Base-by-base conservation (phyloP, 1,140 invertebrate genomes). In the Caerostris darwini region DNA sequence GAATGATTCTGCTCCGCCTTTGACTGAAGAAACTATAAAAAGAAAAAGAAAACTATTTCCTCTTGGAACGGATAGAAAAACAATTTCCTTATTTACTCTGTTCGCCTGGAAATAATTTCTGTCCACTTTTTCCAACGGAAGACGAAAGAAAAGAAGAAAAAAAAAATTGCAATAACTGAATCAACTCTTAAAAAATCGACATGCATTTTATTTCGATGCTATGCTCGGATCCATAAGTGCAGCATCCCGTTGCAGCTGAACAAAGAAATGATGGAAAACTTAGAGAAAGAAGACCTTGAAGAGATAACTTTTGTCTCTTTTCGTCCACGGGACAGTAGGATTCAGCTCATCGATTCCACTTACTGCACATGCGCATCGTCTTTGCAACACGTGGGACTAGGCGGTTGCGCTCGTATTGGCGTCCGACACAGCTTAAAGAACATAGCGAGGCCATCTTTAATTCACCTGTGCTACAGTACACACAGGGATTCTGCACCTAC, bases 351-450 rank as follows among this genome's bases (percentile, higher is more conserved):
- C 92, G 92, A 94, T 94, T 61, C 57, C 10, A n/a, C 12, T 3
- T 19, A 19, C 5, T 54, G 85, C 67, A 67, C 92, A 81, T 89
- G 86, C 83, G 34, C 92, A 17, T 5, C 8, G 77, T 34, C 90
- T 85, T 92, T 77, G 90, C 92, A 94, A 94, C 92, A 94, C 92
- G 92, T 94, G 92, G 92, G 92, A 88, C 92, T 82, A 61, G 61
- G 50, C 59, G 64, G 91, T 17, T 77, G n/a, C 10, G 53, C 17
- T 56, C 34, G 69, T 57, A 81, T 81, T 85, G 90, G 53, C 69
- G 50, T 69, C 56, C 90, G 50, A 50, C 57, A 88, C 19, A 82
- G 90, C 69, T 12, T 67, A 71, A 67, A 89, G 54, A 89, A 57
- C 89, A 92, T 83, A 58, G 57, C 69, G 92, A 89, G 86, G 92